Percentiles rank a stretch among this genome's conserved stretches.
Evolutionary conservation across 2,888 invertebrate genomes (phyloP).

Genomic region (Ectobius pallidus): DNA sequence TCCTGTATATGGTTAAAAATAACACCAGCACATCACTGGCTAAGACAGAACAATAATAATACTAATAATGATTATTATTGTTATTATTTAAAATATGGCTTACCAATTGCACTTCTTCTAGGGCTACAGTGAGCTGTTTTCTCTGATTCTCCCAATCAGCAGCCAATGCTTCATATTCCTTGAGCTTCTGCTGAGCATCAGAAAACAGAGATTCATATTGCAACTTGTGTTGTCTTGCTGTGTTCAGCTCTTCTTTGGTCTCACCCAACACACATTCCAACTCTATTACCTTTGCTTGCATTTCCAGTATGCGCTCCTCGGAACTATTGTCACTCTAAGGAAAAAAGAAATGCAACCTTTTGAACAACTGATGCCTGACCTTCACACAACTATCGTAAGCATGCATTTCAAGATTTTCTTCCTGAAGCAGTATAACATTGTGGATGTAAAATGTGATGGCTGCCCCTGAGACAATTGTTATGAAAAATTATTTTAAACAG

Average conservation of each 20-base stretch:
- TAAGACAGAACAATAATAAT: too few species aligned
- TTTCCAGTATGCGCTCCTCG: neutral
- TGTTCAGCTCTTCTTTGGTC: neutral
- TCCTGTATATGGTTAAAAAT: too few species aligned
- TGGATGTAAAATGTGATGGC: too few species aligned
- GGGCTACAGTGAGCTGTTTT: neutral
- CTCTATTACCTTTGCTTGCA: slow-evolving; percentile 12
- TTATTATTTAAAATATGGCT: neutral
- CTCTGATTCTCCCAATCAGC: neutral
- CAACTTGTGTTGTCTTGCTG: neutral
- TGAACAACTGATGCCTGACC: too few species aligned
- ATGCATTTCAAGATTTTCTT: too few species aligned
- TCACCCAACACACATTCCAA: slow-evolving; percentile 8
- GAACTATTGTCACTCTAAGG: slow-evolving; percentile 10
- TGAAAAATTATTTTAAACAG: too few species aligned
- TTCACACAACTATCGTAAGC: too few species aligned
- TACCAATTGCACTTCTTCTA: slow-evolving; percentile 17
- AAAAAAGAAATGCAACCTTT: too few species aligned
- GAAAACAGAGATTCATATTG: neutral
- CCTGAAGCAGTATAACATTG: too few species aligned
- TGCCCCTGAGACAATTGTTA: too few species aligned
- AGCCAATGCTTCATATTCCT: neutral
- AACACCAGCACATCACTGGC: too few species aligned
- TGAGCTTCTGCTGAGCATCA: neutral
- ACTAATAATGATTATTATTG: too few species aligned